Conservation (phyloP, 1,140 invertebrate genomes). For the Sarcophaga bullata region DNA sequence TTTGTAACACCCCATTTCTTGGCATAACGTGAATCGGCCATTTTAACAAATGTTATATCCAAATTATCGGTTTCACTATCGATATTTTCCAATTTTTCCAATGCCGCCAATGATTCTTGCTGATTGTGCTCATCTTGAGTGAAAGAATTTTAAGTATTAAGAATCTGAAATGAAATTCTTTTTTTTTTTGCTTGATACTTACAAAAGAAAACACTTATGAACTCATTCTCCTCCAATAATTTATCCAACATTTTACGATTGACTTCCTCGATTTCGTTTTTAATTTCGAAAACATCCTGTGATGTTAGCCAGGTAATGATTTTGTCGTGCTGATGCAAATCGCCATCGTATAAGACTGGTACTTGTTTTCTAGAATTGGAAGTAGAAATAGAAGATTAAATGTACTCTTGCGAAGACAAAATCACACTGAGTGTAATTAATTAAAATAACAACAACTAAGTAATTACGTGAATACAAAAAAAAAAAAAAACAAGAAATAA, state of each 20-base stretch:
- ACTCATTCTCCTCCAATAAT: conserved; percentile 92
- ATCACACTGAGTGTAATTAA: background rate
- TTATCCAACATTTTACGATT: conserved; percentile 96
- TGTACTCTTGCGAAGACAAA: background rate
- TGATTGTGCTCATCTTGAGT: conserved; percentile 80
- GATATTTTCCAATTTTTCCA: conserved; percentile 89
- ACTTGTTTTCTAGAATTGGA: conserved; percentile 74
- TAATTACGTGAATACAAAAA: too few relatives aligned
- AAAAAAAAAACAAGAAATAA: too few relatives aligned
- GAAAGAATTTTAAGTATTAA: too few relatives aligned
- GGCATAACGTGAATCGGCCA: conserved; percentile 90
- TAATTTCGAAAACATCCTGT: conserved; percentile 94
- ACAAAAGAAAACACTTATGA: conserved; percentile 95
- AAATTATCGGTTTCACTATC: conserved; percentile 93
- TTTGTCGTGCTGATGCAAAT: conserved; percentile 85
- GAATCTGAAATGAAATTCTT: too few relatives aligned
- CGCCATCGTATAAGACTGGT: conserved; percentile 91
- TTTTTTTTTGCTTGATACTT: too few relatives aligned
- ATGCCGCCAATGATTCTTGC: conserved; percentile 80
- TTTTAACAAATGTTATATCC: conserved; percentile 95
- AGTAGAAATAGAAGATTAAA: background rate
- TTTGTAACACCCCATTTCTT: conserved; percentile 95
- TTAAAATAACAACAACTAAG: too few relatives aligned
- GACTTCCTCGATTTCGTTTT: conserved; percentile 96
- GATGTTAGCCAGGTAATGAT: conserved; percentile 90